Base-by-base conservation (phyloP, 2,113 vertebrate genomes). In the Ceyx margarethae region DNA sequence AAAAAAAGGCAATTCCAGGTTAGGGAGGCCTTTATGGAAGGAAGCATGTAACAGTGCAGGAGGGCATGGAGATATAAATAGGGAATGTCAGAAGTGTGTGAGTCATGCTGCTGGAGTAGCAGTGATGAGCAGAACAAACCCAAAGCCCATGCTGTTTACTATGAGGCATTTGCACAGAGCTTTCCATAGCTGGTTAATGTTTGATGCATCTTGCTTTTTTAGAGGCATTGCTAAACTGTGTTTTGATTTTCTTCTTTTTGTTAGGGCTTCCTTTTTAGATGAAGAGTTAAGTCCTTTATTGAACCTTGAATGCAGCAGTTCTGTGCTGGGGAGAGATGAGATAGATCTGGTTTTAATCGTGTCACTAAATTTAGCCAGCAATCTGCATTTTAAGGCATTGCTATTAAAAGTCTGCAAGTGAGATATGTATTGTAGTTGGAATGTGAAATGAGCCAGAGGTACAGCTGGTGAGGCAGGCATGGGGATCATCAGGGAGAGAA, bases 381-480 rank as follows among this genome's bases (percentile, higher is more conserved):
- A 97, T 97, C 97, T 97, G 87, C 96, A 97, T 98, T 97, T 98
- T 97, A 97, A 97, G 96, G 84, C 95, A 95, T 92, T 95, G 96
- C 97, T 97, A 97, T 97, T 97, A 97, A 96, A 97, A 96, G 85
- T 96, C 96, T 96, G 87, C 96, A 97, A 97, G 94, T 97, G 95
- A 96, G 84, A 75, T 96, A 95, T 88, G 91, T 94, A 96, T 96
- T 65, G 75, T 94, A 93, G 93, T 96, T 97, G 94, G 97, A 96
- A 96, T 97, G 92, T 96, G 80, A 95, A 96, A 95, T 95, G 95
- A 97, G 94, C 68, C 85, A 68, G 90, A 90, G 93, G 85, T 95
- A 95, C 96, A 96, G 97, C 96, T 97, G 96, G 76, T 88, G 90
- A 90, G 58, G 95, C 95, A 93, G 93, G 83, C 93, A 64, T 89